A percentile compares a stretch with the other conserved stretches of the same genome.
Evolutionary conservation across 2,797 vertebrate genomes (phyloP).

Genomic region (Numenius phaeopus): DNA sequence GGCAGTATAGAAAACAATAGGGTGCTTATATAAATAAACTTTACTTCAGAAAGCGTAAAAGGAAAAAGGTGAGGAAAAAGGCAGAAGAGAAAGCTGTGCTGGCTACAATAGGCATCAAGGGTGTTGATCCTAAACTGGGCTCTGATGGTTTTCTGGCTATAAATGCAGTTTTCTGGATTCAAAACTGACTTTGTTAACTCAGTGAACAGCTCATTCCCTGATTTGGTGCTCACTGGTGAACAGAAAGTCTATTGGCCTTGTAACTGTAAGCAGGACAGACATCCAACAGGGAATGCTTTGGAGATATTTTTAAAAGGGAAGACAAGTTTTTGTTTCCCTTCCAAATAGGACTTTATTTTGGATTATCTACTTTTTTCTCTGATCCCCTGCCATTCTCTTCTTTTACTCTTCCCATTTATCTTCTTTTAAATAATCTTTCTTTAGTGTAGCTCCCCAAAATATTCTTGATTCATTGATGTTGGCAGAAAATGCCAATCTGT

Average conservation of each 20-base stretch:
- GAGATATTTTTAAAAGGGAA: constrained; percentile 21
- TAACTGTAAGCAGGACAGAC: background rate
- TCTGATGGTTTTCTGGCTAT: background rate
- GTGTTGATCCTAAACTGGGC: background rate
- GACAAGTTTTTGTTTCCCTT: constrained; percentile 1
- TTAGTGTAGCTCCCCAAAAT: constrained; percentile 9
- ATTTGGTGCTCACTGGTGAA: background rate
- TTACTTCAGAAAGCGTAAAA: background rate
- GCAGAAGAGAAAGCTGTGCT: background rate
- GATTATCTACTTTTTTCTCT: background rate
- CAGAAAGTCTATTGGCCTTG: background rate
- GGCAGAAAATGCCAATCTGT: constrained; percentile 11
- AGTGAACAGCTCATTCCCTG: background rate
- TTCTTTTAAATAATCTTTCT: constrained; percentile 26
- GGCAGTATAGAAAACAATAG: background rate
- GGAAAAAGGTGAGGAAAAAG: background rate
- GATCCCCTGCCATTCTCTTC: background rate
- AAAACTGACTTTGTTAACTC: background rate
- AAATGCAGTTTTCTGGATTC: background rate
- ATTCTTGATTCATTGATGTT: constrained; percentile 19
- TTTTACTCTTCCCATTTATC: constrained; percentile 24
- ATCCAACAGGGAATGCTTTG: background rate
- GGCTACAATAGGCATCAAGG: background rate
- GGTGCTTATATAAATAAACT: background rate
- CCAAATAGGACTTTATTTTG: background rate